Evolutionary conservation across 2,888 invertebrate genomes (phyloP), one percentile per base, ranked within the genome.

Genomic region (Catocala nupta): DNA sequence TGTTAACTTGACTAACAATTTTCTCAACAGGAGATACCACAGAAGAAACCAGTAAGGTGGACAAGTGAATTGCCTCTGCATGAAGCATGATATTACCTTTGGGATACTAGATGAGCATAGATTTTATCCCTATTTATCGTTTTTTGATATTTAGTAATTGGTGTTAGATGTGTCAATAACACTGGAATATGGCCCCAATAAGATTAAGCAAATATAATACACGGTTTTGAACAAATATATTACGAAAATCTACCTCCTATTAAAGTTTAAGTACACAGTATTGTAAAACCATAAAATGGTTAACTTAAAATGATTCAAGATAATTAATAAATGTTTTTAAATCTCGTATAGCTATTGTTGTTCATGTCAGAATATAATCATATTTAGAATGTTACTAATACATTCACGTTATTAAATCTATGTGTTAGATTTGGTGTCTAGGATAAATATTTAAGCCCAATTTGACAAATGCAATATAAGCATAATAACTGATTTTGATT

Each of bases 111-210:
- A 71, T 68, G 52, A 65, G 55, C 68, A 62, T 69, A 52, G 48
- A 68, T 64, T 55, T 52, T 57, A 55, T 69, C 69, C 64, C 60
- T 53, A 13, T 63, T 45, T 12, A 47, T 16, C 61, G 55, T 67
- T 58, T n/a, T 59, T 73, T 47, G 63, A 67, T 79, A 68, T 75
- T 77, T 73, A 75, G 49, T 71, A 70, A 77, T 82, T 70, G 74
- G 70, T 82, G 82, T 85, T 83, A 81, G 78, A 68, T 74, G 69
- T 76, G 73, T 72, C 65, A 63, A 68, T 77, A 75, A 73, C 72
- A 76, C 66, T 69, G 33, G 64, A 65, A 65, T 75, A 66, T 80
- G 69, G 84, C 86, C 86, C 86, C 86, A 85, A 84, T 80, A 74
- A 65, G 60, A 65, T 71, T 71, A 73, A 58, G 70, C 62, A 74